Base-by-base conservation (phyloP, 2,888 invertebrate genomes). In the Ligdia adustata region DNA sequence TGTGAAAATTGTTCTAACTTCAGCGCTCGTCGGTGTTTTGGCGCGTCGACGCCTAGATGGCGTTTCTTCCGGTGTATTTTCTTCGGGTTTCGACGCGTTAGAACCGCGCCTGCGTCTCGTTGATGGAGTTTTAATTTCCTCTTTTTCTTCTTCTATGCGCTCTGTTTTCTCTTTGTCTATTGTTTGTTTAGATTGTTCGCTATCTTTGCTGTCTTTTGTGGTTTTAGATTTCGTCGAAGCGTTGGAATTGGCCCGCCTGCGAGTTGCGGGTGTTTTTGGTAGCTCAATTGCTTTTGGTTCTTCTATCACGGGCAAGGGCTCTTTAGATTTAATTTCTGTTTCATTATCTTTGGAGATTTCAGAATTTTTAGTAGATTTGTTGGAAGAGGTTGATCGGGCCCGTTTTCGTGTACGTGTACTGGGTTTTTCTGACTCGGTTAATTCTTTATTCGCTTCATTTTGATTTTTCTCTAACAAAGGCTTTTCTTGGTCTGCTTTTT, bases 1-100 rank as follows among this genome's bases (percentile, higher is more conserved):
- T 0, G 88, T 88, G 9, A 89, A 66, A 4, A 89, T 84, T 47
- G 73, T 80, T 22, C 85, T 69, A 0, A 78, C 65, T 72, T 87
- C 88, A 1, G 70, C 58, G 20, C 71, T 78, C 0, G 72, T 75
- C 0, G 86, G 84, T 0, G 84, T 83, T 63, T 78, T 82, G 0
- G 72, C 64, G 28, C 75, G 63, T 11, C 22, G n/a, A 2, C 70
- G 59, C 38, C 69, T 70, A 7, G 70, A 60, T 1, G 72, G 68
- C 0, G 75, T 67, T 6, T 57, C 66, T 52, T 79, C 80, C 0
- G 75, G 68, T 2, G 75, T 72, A 28, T 65, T 68, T 13, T 63
- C 64, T 51, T 76, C 79, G 1, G 53, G 33, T 14, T 75, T 79
- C 15, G 82, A 79, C 9, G 77, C 64, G 6, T 60, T 74, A 0